Evolutionary conservation across 2,113 vertebrate genomes (phyloP).

Genomic region (Percopsis transmontana): DNA sequence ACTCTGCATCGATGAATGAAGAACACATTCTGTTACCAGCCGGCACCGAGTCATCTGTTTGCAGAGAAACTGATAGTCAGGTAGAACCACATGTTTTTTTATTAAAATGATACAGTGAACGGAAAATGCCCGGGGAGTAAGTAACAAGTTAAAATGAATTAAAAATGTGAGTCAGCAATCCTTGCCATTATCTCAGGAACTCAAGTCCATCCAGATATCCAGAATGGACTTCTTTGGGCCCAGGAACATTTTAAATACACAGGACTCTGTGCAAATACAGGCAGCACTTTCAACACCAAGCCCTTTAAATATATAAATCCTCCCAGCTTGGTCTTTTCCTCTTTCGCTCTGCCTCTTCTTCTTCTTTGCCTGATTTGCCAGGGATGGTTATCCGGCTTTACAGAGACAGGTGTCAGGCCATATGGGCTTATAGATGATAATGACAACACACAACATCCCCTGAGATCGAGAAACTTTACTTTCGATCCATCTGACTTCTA

Average conservation of each 20-base stretch:
- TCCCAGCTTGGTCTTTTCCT: not conserved
- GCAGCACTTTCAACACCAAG: not conserved
- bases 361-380: constrained; percentile 18
- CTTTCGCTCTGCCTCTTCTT: not conserved
- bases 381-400: constrained; percentile 50
- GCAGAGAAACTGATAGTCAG: too few species aligned
- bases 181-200: too few species aligned
- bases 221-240: too few species aligned
- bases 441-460: constrained; percentile 48
- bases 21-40: constrained; percentile 31
- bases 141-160: too few species aligned
- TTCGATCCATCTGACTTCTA: too few species aligned
- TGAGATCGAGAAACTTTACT: constrained; percentile 40
- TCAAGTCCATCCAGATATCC: too few species aligned
- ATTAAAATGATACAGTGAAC: too few species aligned
- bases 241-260: too few species aligned
- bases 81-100: too few species aligned
- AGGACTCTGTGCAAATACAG: not conserved
- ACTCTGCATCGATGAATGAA: constrained; percentile 32
- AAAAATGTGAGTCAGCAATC: too few species aligned
- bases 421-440: constrained; percentile 52
- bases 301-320: not conserved
- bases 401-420: constrained; percentile 49
- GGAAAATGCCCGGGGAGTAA: too few species aligned
- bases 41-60: constrained; percentile 11